Conservation (phyloP, 2,888 invertebrate genomes). For the Lymantria monacha region DNA sequence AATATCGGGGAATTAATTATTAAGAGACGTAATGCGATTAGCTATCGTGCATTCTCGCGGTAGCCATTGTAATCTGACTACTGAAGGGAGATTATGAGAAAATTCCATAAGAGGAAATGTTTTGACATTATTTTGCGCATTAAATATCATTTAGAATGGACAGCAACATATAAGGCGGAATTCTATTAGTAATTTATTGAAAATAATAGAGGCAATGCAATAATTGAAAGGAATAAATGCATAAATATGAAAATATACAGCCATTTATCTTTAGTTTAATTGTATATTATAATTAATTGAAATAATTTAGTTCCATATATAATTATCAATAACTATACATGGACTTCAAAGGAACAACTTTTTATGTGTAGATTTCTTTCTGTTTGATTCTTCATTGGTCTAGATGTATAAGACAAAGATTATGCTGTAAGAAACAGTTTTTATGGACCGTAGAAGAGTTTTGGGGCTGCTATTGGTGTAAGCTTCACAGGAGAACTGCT, state of each 20-base stretch:
- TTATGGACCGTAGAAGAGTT: too few species aligned
- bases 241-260: neutral
- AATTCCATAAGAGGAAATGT: conserved; percentile 24
- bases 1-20: conserved; percentile 73
- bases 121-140: conserved; percentile 27
- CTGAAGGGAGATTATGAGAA: conserved; percentile 41
- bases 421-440: too few species aligned
- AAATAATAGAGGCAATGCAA: neutral
- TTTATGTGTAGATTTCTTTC: too few species aligned
- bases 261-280: too few species aligned
- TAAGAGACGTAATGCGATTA: conserved; percentile 69
- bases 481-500: too few species aligned
- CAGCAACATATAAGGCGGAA: neutral
- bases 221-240: neutral
- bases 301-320: too few species aligned
- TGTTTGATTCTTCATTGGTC: too few species aligned
- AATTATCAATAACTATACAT: too few species aligned
- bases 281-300: too few species aligned
- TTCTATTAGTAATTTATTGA: neutral
- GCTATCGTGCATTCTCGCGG: conserved; percentile 59
- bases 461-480: too few species aligned
- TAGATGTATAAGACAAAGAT: too few species aligned
- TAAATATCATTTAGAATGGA: neutral
- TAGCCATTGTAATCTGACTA: conserved; percentile 60
- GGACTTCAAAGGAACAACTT: too few species aligned